Base-by-base conservation (phyloP, 2,113 vertebrate species). In the Dinomys branickii region DNA sequence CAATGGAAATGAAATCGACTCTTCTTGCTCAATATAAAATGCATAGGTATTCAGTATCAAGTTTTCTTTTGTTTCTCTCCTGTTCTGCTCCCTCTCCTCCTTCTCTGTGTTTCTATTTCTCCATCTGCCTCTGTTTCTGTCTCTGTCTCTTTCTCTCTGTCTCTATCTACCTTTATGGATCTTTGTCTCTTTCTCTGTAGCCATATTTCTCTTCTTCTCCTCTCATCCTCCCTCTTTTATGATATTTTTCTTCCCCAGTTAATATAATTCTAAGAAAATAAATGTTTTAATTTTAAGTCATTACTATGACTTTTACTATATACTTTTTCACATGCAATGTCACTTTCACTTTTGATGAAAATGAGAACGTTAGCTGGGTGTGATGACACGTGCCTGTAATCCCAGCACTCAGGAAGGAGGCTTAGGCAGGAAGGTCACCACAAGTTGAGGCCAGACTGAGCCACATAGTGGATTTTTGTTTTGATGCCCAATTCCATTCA, bases 331-430 rank as follows among this genome's bases (percentile, higher is more conserved):
- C 50, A 77, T 38, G 16, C 41, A 28, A 59, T 83, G 19, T 28
- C 6, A 63, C 14, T 77, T 90, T 91, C 86, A 85, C 14, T 77
- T 90, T 91, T 82, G 80, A 81, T 65, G 26, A 84, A 95, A 90
- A 87, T 47, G 52, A 59, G 47, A 71, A 7, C 30, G 54, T 61
- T 87, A 44, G 7, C 22, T 10, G 19, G 38, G 71, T 12, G 5
- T 24, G 24, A 24, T 44, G 22, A 41, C 24, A 26, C 20, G 28
- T 44, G 38, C 19, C 24, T 41, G 3, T 28, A 38, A 44, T 75
- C 24, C 71, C 20, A 28, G 22, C 38, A 41, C 22, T 44, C 17
- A 33, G 35, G 17, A 75, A 9, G 38, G 71, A 75, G 22, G 11
- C 22, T 75, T 22, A 75, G 69, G 24, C 22, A 41, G 20, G 7